phyloP scores from a whole-genome alignment of 2,888 invertebrate species.

The Ormyrus nitidulus region DNA sequence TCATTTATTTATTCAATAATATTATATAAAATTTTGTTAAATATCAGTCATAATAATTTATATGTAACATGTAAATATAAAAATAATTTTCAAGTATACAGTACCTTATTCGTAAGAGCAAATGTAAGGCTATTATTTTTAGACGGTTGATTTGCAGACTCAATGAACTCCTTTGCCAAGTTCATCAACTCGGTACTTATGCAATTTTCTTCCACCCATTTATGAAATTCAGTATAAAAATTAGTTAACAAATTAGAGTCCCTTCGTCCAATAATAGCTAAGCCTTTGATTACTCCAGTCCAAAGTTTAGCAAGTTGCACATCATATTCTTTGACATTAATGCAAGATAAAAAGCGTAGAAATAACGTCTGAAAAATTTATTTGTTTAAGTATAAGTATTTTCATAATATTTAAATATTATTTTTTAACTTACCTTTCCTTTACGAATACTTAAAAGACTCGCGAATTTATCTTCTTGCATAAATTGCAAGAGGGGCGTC shows the following conservation, averaged over 20 bases:
- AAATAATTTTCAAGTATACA: not conserved
- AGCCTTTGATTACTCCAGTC: constrained; percentile 79
- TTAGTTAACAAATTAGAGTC: constrained; percentile 78
- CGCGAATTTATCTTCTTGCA: constrained; percentile 83
- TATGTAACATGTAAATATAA: too few species aligned
- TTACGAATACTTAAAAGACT: constrained; percentile 88
- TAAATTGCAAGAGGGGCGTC: constrained; percentile 80
- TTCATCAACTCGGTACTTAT: constrained; percentile 63
- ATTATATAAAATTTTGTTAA: too few species aligned
- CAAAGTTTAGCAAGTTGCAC: constrained; percentile 79
- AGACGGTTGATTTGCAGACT: constrained; percentile 65
- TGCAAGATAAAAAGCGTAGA: constrained; percentile 81
- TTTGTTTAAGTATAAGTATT: too few species aligned
- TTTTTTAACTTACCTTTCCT: constrained; percentile 82
- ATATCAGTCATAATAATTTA: too few species aligned
- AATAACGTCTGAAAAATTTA: constrained; percentile 79
- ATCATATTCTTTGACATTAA: constrained; percentile 76
- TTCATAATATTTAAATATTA: not conserved
- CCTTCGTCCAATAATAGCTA: constrained; percentile 79
- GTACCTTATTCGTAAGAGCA: constrained; percentile 77
- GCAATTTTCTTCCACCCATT: constrained; percentile 74
- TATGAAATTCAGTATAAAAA: constrained; percentile 79
- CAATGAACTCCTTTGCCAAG: constrained; percentile 68
- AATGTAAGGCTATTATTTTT: constrained; percentile 74
- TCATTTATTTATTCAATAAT: not conserved